Evolutionary conservation across 2,888 invertebrate genomes (phyloP), one percentile per base, ranked within the genome.

Genomic region (Phrixothrix hirtus): DNA sequence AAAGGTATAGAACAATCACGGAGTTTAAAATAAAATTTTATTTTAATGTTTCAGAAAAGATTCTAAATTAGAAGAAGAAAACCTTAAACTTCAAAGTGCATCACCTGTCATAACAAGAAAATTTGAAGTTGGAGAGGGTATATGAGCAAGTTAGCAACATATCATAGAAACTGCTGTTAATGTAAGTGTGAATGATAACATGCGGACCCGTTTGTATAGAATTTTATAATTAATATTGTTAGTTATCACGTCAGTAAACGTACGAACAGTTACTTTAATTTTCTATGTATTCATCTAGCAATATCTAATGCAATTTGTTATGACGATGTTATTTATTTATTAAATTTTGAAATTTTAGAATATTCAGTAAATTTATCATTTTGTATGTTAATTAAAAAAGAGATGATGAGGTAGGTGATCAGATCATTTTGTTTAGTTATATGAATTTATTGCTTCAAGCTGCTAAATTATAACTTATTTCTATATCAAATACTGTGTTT

Each of bases 161-260:
- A 73, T 73, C 73, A 62, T 64, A 56, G 64, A 64, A 66, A 69
- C 64, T 55, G 61, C 63, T 65, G 61, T 48, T 59, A 64, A 60
- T 55, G 65, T 64, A 62, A 61, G 69, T 66, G 65, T 63, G 66
- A 67, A 68, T 69, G 69, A 67, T 17, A 39, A 44, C 66, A 68
- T 67, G 65, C 52, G 59, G 63, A 64, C 21, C 62, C 61, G 63
- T 62, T 59, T 63, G 62, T 65, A 67, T 65, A 69, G 68, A 70
- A 68, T 73, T 71, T 70, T 71, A 63, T 72, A 70, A 66, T 66
- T 63, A 64, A 66, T 60, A 63, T 63, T 68, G 62, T 66, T 69
- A 65, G 66, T 63, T 65, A 66, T 66, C 61, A 62, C 61, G 58
- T 55, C 49, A 45, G 55, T 48, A 38, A 59, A 58, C 44, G 42